These are phyloP conservation scores for Syngnathus scovelli DNA, from an alignment of 2,113 vertebrate species.

Conservation along the genomic window DNA sequence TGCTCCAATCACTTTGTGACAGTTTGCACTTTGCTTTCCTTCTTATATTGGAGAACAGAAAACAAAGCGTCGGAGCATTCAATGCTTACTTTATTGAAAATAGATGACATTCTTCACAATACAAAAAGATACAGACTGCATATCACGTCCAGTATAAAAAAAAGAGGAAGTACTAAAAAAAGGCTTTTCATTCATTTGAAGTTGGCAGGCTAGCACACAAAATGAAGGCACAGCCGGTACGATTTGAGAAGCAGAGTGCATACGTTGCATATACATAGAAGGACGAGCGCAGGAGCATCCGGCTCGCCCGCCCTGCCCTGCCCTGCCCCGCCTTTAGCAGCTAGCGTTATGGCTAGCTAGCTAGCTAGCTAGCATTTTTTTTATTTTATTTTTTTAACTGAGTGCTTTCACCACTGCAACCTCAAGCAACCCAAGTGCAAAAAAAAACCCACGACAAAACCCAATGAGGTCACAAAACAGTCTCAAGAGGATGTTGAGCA, in stretches of 20 bases:
- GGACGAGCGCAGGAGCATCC: slow-evolving; percentile 5
- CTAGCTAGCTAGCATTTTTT: neutral
- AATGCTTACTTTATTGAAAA: slow-evolving; percentile 74
- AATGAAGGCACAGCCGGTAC: slow-evolving; percentile 93
- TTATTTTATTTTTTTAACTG: slow-evolving; percentile 59
- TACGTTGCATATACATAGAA: slow-evolving; percentile 76
- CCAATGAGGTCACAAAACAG: slow-evolving; percentile 53
- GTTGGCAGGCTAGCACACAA: slow-evolving; percentile 34
- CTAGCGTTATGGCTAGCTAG: slow-evolving; percentile 11
- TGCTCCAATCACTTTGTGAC: slow-evolving; percentile 11
- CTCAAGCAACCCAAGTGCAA: slow-evolving; percentile 62
- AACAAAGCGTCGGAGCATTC: neutral
- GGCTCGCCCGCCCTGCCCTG: no score
- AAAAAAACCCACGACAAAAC: slow-evolving; percentile 6
- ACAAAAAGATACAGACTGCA: slow-evolving; percentile 76
- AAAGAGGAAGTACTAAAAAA: slow-evolving; percentile 68
- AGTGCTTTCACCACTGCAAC: slow-evolving; percentile 59
- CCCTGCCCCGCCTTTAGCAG: slow-evolving; percentile 2
- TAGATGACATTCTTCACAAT: slow-evolving; percentile 75
- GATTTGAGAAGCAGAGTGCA: slow-evolving; percentile 83
- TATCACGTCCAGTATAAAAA: slow-evolving; percentile 71
- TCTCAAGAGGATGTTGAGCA: slow-evolving; percentile 17
- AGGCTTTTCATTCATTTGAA: slow-evolving; percentile 70
- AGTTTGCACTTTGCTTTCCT: neutral
- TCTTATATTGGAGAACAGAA: neutral